Evolutionary conservation across 2,113 vertebrate genomes (phyloP).

Genomic region (Centrocercus urophasianus): DNA sequence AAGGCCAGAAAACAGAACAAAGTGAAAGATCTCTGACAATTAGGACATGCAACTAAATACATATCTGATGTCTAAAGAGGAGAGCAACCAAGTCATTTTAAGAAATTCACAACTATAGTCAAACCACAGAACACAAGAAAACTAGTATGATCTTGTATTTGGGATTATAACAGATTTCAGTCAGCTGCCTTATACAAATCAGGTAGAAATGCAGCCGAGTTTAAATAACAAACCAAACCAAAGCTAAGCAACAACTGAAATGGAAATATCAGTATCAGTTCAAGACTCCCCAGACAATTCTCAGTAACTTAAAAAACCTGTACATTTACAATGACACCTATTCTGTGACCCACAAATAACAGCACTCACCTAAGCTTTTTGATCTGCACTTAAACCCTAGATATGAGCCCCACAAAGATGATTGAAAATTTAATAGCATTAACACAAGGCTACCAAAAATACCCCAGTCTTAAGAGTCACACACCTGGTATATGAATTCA

Average conservation of each 20-base stretch:
- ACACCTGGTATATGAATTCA: conserved; percentile 97
- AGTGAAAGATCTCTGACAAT: neutral
- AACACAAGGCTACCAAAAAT: neutral
- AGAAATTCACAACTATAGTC: neutral
- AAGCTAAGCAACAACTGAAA: neutral
- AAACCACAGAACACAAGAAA: neutral
- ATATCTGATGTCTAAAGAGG: neutral
- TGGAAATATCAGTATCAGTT: neutral
- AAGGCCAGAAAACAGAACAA: fast-evolving
- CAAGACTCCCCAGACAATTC: neutral
- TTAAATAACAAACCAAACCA: neutral
- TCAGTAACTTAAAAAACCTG: neutral
- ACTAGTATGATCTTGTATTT: neutral
- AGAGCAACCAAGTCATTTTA: neutral
- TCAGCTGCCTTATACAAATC: neutral
- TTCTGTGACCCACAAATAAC: neutral
- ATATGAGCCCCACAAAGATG: neutral
- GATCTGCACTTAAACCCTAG: neutral
- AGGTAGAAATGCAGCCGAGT: neutral
- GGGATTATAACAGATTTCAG: neutral
- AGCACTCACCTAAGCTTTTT: neutral
- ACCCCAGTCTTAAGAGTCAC: neutral
- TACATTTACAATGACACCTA: neutral
- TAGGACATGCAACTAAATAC: neutral
- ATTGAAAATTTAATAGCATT: neutral